A percentile compares a stretch with the other conserved stretches of the same genome.
phyloP scores from a whole-genome alignment of 2,113 vertebrate species.

The Corythoichthys haematopterus region DNA sequence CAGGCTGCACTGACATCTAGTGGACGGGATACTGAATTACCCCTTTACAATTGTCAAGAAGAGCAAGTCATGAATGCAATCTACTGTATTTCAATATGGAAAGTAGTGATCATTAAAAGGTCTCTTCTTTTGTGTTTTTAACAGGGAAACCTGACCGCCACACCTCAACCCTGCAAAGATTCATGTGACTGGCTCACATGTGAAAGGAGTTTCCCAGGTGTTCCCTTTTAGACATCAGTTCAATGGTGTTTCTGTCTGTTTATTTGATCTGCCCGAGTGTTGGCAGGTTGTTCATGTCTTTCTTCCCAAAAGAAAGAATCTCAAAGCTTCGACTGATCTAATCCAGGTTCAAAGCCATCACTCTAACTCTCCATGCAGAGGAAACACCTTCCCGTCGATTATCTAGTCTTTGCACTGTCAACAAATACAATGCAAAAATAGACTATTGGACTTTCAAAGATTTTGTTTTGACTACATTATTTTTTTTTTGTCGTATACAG shows the following conservation, averaged over 20 bases:
- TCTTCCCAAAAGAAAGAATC: conserved; percentile 28
- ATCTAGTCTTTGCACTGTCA: conserved; percentile 73
- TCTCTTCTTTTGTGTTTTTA: conserved; percentile 31
- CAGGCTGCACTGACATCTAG: conserved; percentile 60
- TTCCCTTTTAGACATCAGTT: conserved; percentile 90
- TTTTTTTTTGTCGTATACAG: conserved; percentile 49
- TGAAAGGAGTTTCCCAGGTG: conserved; percentile 71
- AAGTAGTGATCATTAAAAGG: neutral
- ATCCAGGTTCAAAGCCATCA: conserved; percentile 81
- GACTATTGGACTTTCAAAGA: conserved; percentile 63
- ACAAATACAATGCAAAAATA: conserved; percentile 67
- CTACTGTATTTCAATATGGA: neutral
- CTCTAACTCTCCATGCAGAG: conserved; percentile 58
- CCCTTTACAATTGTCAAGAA: neutral
- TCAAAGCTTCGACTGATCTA: conserved; percentile 61
- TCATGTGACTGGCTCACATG: conserved; percentile 94
- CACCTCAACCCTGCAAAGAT: conserved; percentile 79
- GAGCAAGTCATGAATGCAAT: neutral
- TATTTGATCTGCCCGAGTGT: conserved; percentile 72
- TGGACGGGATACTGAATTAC: conserved; percentile 32
- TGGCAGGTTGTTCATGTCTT: conserved; percentile 69
- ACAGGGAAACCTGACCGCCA: conserved; percentile 78
- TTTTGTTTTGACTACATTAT: conserved; percentile 53
- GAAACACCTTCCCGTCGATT: conserved; percentile 63
- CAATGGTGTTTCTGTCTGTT: conserved; percentile 89